These are phyloP conservation scores for Zaprionus tsacasi DNA, from an alignment of 1,140 invertebrate species.

Conservation along the genomic window DNA sequence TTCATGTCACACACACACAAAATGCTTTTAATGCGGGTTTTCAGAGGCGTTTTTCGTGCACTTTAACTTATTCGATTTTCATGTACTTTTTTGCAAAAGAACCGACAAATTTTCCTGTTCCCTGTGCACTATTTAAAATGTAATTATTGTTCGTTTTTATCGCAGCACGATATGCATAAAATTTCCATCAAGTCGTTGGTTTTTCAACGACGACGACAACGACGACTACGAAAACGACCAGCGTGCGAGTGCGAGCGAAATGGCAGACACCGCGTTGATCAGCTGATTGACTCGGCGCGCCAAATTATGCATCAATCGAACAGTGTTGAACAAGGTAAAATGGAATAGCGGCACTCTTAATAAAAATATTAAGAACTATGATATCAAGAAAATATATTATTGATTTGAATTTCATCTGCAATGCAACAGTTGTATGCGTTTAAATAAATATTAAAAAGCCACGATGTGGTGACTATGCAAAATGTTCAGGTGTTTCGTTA, in stretches of 20 bases:
- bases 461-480: background rate
- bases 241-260: conserved; percentile 71
- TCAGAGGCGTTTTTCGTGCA: conserved; percentile 57
- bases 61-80: conserved; percentile 65
- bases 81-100: conserved; percentile 61
- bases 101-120: conserved; percentile 61
- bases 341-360: conserved; percentile 27
- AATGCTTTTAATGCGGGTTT: conserved; percentile 60
- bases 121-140: conserved; percentile 35
- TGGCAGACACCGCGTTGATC: conserved; percentile 64
- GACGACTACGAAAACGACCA: conserved; percentile 57
- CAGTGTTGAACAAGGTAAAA: conserved; percentile 46
- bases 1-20: conserved; percentile 76
- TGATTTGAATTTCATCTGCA: background rate
- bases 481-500: background rate
- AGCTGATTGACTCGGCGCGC: conserved; percentile 57
- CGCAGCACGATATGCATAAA: conserved; percentile 66
- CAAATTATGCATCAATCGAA: conserved; percentile 76
- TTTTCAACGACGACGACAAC: conserved; percentile 52
- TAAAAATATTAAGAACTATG: background rate
- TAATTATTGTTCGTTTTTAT: conserved; percentile 44
- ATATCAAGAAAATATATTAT: background rate
- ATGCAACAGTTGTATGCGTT: background rate
- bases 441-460: background rate
- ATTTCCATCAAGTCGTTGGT: conserved; percentile 74